Percentiles rank a stretch among this genome's conserved stretches.
Conservation (phyloP, 2,888 invertebrate species). For the Trissonchulus sp. region DNA sequence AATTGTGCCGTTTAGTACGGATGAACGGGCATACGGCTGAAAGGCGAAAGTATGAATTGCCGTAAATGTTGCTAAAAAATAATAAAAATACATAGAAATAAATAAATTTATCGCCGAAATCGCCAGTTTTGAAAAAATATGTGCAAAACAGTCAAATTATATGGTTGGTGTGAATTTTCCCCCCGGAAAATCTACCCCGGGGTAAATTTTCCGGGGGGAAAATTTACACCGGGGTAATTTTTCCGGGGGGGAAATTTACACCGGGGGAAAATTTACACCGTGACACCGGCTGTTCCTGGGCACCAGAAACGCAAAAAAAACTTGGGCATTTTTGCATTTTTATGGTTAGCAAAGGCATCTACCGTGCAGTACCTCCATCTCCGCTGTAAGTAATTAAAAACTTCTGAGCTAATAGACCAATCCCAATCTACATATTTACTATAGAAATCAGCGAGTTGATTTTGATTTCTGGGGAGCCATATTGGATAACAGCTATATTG, state of each 20-base stretch:
- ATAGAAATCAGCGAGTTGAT: not conserved
- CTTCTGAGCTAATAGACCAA: not conserved
- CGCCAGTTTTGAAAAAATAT: too few relatives aligned
- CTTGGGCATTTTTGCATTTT: not conserved
- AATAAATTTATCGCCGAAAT: too few relatives aligned
- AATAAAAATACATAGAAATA: too few relatives aligned
- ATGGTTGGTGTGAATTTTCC: too few relatives aligned
- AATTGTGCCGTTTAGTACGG: too few relatives aligned
- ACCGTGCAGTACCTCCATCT: not conserved
- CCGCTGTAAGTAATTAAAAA: not conserved
- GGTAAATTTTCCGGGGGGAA: too few relatives aligned
- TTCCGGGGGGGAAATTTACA: not conserved
- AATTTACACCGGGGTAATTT: too few relatives aligned
- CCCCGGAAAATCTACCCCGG: too few relatives aligned
- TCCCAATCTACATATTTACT: not conserved
- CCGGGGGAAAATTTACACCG: not conserved
- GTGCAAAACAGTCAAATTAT: too few relatives aligned
- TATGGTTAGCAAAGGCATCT: not conserved
- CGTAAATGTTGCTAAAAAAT: too few relatives aligned
- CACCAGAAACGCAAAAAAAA: not conserved
- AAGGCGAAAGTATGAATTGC: too few relatives aligned
- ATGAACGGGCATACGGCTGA: too few relatives aligned
- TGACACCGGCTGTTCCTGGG: not conserved
- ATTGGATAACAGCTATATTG: not conserved
- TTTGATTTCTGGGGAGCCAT: not conserved